Percentiles rank a stretch among this genome's conserved stretches.
These are phyloP conservation scores for Drosophila sp. DNA, from an alignment of 1,140 invertebrate species.

Conservation along the genomic window DNA sequence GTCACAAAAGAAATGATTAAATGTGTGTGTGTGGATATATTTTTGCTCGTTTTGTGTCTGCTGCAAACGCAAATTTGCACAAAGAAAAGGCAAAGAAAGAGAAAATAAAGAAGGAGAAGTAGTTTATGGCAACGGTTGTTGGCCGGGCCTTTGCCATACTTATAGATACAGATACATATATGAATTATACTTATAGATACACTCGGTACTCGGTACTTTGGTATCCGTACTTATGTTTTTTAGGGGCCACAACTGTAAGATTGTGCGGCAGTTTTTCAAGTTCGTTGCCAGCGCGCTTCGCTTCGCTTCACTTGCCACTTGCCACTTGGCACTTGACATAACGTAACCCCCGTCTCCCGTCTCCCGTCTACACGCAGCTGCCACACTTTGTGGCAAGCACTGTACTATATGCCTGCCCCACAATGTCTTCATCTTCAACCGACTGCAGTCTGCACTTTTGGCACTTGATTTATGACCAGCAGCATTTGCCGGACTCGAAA, in stretches of 20 bases:
- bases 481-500: slow-evolving; percentile 22
- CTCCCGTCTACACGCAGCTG: background rate
- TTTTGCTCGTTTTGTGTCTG: slow-evolving; percentile 13
- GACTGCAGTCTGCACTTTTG: slow-evolving; percentile 40
- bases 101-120: background rate
- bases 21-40: slow-evolving; percentile 33
- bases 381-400: background rate
- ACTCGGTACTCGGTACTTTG: slow-evolving; percentile 1
- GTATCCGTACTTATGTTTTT: slow-evolving; percentile 15
- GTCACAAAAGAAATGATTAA: slow-evolving; percentile 38
- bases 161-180: slow-evolving; percentile 19
- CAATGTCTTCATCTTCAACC: background rate
- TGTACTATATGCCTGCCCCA: background rate
- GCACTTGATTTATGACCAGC: slow-evolving; percentile 53
- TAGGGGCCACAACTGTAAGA: background rate
- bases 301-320: slow-evolving; percentile 46
- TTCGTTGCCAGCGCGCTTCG: slow-evolving; percentile 37
- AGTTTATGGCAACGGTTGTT: slow-evolving; percentile 3
- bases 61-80: slow-evolving; percentile 30
- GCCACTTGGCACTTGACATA: slow-evolving; percentile 46
- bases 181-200: slow-evolving; percentile 21
- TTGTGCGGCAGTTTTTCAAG: slow-evolving; percentile 41
- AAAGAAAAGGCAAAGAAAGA: background rate
- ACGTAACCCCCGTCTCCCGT: slow-evolving; percentile 1
- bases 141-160: slow-evolving; percentile 15